Percentiles rank a stretch among this genome's conserved stretches.
Evolutionary conservation across 2,113 vertebrate species (phyloP).

Genomic region (Pygoscelis adeliae): DNA sequence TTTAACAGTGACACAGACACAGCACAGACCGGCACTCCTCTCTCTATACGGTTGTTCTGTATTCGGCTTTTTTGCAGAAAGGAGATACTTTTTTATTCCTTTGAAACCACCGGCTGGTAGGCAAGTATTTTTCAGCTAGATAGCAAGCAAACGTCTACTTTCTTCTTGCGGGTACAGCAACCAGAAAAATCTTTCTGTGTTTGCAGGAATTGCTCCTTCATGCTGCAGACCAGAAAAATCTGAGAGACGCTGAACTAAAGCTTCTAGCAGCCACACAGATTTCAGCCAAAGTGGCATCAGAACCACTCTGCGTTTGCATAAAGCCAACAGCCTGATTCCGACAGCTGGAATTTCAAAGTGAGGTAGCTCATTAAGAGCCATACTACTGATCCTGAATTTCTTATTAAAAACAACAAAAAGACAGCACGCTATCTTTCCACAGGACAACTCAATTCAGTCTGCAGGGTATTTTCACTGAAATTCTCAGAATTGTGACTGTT

Average conservation of each 20-base stretch:
- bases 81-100: background rate
- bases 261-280: background rate
- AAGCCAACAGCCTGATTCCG: background rate
- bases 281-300: background rate
- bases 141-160: background rate
- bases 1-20: fast-evolving
- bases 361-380: background rate
- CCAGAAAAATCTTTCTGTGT: background rate
- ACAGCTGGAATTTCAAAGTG: background rate
- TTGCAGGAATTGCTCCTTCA: background rate
- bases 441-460: background rate
- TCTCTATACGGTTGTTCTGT: background rate
- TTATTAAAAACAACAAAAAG: background rate
- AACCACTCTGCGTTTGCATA: background rate
- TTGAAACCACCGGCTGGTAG: background rate
- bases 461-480: background rate
- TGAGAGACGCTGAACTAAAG: background rate
- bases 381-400: fast-evolving
- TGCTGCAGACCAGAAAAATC: background rate
- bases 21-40: background rate
- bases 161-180: background rate
- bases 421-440: background rate
- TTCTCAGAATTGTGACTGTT: background rate
- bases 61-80: background rate
- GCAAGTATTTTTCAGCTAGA: background rate